Evolutionary conservation across 2,113 vertebrate species (phyloP).

Genomic region (Sander lucioperca): DNA sequence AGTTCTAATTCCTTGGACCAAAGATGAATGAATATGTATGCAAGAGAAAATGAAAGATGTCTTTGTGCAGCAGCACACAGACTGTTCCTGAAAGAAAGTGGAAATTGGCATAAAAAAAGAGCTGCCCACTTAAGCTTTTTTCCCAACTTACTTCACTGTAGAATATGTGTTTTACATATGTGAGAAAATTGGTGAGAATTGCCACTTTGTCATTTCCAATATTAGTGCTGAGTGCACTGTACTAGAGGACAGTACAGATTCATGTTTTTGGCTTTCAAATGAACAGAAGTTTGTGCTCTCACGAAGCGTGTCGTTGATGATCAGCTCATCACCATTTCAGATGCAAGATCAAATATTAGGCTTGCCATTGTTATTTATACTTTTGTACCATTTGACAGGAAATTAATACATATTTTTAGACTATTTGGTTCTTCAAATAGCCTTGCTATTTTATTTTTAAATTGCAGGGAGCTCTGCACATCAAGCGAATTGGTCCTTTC

Average conservation of each 20-base stretch:
- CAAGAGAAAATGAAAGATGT: constrained; percentile 12
- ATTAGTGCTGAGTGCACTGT: neutral
- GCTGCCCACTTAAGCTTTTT: constrained; percentile 45
- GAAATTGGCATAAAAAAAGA: constrained; percentile 48
- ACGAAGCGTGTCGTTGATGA: neutral
- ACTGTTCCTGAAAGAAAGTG: constrained; percentile 39
- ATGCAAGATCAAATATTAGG: constrained; percentile 26
- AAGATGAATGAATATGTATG: constrained; percentile 23
- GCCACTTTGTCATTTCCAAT: constrained; percentile 7
- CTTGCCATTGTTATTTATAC: constrained; percentile 43
- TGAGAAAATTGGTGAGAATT: constrained; percentile 54
- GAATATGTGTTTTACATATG: constrained; percentile 50
- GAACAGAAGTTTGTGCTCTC: neutral
- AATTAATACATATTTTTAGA: constrained; percentile 49
- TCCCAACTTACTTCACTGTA: constrained; percentile 3
- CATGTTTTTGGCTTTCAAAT: neutral
- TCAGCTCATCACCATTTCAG: constrained; percentile 13
- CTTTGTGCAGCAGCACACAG: constrained; percentile 38
- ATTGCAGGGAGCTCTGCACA: constrained; percentile 30
- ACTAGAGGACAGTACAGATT: neutral
- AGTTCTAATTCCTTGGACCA: neutral
- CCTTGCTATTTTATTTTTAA: constrained; percentile 32
- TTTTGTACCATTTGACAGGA: constrained; percentile 28
- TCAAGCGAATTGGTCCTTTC: constrained; percentile 34
- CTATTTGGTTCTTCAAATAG: constrained; percentile 49